A percentile compares a stretch with the other conserved stretches of the same genome.
phyloP scores from a whole-genome alignment of 2,797 vertebrate genomes.

The Spizella passerina region DNA sequence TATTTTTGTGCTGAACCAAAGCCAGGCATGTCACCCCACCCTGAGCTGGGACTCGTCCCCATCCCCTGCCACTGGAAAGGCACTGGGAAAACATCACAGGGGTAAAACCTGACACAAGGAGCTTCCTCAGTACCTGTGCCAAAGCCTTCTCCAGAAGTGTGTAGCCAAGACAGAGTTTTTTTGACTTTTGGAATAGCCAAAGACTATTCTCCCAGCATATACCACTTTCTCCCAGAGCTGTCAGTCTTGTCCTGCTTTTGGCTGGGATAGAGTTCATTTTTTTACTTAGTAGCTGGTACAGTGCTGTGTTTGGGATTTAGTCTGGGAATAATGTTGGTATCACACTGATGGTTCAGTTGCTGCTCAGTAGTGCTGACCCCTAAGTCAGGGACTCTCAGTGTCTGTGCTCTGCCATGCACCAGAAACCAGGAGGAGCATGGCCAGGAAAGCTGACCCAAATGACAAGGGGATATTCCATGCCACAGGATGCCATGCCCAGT shows the following conservation, averaged over 20 bases:
- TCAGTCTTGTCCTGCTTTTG: not conserved
- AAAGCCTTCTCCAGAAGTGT: not conserved
- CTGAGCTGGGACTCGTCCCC: not conserved
- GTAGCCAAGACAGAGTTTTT: not conserved
- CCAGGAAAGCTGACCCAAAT: not conserved
- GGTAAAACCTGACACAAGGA: not conserved
- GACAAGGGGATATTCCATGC: not conserved
- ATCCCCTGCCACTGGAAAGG: not conserved
- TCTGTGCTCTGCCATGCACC: not conserved
- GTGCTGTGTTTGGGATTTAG: not conserved
- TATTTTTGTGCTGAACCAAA: conserved; percentile 14
- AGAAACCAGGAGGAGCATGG: not conserved
- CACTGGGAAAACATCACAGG: not conserved
- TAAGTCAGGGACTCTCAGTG: not conserved
- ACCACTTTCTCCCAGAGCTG: not conserved
- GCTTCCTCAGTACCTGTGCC: not conserved
- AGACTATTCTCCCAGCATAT: not conserved
- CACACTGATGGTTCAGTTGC: not conserved
- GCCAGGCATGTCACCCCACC: not conserved
- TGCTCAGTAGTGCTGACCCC: not conserved
- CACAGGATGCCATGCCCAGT: not conserved
- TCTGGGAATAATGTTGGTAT: not conserved
- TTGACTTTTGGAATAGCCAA: not conserved
- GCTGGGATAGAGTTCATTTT: not conserved
- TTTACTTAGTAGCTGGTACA: not conserved